Evolutionary conservation across 2,113 vertebrate species (phyloP), one percentile per base, ranked within the genome.

Genomic region (Amazona guildingii): DNA sequence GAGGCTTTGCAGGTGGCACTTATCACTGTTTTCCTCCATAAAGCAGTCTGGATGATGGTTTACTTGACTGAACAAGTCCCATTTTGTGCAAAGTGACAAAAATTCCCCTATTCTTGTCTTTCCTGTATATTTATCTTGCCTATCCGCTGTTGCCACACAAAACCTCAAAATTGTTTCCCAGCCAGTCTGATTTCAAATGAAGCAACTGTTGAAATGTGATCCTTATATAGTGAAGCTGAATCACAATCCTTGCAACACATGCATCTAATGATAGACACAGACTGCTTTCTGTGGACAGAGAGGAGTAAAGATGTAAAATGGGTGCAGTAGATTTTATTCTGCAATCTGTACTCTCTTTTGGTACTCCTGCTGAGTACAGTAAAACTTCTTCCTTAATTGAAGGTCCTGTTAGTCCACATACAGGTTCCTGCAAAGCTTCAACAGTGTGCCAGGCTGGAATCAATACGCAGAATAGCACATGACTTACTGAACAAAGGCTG

Each of bases 151-250:
- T 95, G 92, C 95, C 66, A 84, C 90, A 94, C 73, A 92, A 91
- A 96, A 5, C 91, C 94, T 93, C 83, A 61, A 29, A 92, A 72
- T 17, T 95, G 86, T 94, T 84, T 87, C 66, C 11, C 3, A 41
- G 94, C 94, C 86, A 90, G 88, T 8, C 91, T 91, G 86, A 55
- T 92, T 89, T 96, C 90, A 91, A 44, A 62, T 87, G 94, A 93
- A 84, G 86, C 95, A 96, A 92, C 96, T 93, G 94, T 73, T 86
- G 91, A 94, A 97, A 94, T 92, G 11, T 24, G 91, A 95, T 75
- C 93, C 78, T 84, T n/a, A 15, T 29, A 14, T n/a, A 95, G 94
- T 28, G 90, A 87, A 91, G 81, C 86, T 95, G 91, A 96, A 95
- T 96, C 92, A 86, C 80, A 94, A 66, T 84, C 84, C 88, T 92